These are phyloP conservation scores for Gobionotothen gibberifrons DNA, from an alignment of 2,797 vertebrate genomes.

Conservation along the genomic window DNA sequence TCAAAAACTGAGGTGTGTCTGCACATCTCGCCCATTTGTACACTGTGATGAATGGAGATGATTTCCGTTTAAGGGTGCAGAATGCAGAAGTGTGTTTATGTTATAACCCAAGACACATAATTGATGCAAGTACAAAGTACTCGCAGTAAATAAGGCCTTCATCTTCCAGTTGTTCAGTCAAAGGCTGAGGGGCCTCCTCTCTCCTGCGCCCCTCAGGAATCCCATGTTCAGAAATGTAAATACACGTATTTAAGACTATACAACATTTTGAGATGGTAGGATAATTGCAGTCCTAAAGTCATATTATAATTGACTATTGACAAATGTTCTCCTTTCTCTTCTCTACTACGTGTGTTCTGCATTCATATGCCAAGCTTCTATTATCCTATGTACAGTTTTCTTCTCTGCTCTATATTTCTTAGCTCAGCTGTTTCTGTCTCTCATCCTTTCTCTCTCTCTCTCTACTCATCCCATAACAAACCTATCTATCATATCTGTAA, in stretches of 20 bases:
- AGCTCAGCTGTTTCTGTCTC: conserved; percentile 28
- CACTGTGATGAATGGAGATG: not conserved
- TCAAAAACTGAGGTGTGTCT: not conserved
- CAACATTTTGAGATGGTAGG: not conserved
- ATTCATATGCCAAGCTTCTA: conserved; percentile 18
- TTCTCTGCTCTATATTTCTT: conserved; percentile 17
- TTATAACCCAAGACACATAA: conserved; percentile 55
- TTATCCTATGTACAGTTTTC: conserved; percentile 6
- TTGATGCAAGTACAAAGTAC: conserved; percentile 27
- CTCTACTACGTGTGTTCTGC: conserved; percentile 6
- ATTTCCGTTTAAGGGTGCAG: conserved; percentile 32
- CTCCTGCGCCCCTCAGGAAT: not conserved
- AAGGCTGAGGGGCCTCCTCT: conserved; percentile 23
- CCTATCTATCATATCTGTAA: conserved; percentile 74
- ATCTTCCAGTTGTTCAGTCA: conserved; percentile 28
- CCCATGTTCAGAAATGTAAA: not conserved
- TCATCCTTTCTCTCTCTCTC: conserved; percentile 20
- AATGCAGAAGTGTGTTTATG: conserved; percentile 37
- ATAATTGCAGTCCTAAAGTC: not conserved
- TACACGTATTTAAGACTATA: not conserved
- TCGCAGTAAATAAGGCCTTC: conserved; percentile 52
- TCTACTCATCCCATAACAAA: conserved; percentile 42
- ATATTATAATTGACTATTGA: not conserved
- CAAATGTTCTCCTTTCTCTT: not conserved
- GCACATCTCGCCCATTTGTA: not conserved